A percentile compares a stretch with the other conserved stretches of the same genome.
phyloP scores from a whole-genome alignment of 2,113 vertebrate species.

The Microcebus ravelobensis region DNA sequence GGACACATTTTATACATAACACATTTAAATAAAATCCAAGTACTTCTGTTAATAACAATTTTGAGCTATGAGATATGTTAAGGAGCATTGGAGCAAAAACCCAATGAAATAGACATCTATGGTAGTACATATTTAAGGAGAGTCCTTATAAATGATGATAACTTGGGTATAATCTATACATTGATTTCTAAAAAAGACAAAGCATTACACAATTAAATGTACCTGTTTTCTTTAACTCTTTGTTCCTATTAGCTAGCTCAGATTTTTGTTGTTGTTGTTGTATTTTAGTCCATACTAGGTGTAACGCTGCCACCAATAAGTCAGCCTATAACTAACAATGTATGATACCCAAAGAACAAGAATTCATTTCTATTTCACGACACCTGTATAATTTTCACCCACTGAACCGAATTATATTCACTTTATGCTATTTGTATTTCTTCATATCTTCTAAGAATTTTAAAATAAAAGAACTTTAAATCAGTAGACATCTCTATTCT shows the following conservation, averaged over 20 bases:
- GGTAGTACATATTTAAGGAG: neutral
- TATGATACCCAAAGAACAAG: neutral
- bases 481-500: neutral
- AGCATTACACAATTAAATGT: neutral
- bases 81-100: neutral
- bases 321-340: neutral
- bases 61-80: neutral
- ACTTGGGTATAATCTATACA: neutral
- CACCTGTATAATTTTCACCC: neutral
- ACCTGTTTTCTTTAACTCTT: neutral
- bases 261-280: neutral
- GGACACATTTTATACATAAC: neutral
- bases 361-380: neutral
- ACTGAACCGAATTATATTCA: neutral
- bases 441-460: constrained; percentile 36
- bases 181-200: neutral
- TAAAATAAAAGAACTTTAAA: constrained; percentile 15
- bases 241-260: neutral
- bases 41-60: neutral
- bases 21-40: neutral
- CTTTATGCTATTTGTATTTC: neutral
- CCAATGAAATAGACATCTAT: neutral
- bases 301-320: neutral
- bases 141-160: neutral
- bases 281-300: neutral